Base-by-base conservation (phyloP, 2,113 vertebrate species). In the Telmatochromis brachygnathus region DNA sequence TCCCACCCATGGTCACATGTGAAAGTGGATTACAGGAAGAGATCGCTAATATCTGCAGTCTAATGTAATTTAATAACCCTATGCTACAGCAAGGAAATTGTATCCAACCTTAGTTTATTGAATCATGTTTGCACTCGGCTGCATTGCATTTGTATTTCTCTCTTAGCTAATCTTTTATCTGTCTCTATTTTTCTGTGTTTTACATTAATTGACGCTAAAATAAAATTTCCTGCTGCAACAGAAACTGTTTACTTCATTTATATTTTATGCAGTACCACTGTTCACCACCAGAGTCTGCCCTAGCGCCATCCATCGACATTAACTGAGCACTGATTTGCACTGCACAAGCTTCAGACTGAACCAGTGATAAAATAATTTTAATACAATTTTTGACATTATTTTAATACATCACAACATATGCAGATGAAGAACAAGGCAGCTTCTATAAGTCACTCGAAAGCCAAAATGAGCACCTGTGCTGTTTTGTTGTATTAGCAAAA, bases 341-440 rank as follows among this genome's bases (percentile, higher is more conserved):
- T 19, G 39, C 1, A 17, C 51, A 83, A 77, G 26, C 65, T 77
- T 47, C 58, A 45, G 28, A 35, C 84, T 83, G 68, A 94, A 93
- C 88, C 58, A 85, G 91, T 93, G 89, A 92, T 92, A 93, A 92
- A 91, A 45, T 89, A 95, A 90, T 93, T 90, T 83, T 80, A 93
- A 82, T 89, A 19, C 49, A 42, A 73, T 45, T 28, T 65, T 73
- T 73, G 23, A 45, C 8, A 45, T 73, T 88, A 88, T 93, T 89
- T 84, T 77, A 93, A 82, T 88, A 35, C 45, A 49, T 87, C 80
- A 73, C 81, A 83, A 55, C 11, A 6, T 68, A 73, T 73, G 23
- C 79, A 49, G 77, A 17, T 30, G 81, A 54, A 82, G 45, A 80
- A 82, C 54, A 81, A 39, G 75, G 79, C 75, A 62, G 65, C 62